Percentiles rank a stretch among this genome's conserved stretches.
Conservation (phyloP, 2,888 invertebrate species). For the Aleiodes testaceus region DNA sequence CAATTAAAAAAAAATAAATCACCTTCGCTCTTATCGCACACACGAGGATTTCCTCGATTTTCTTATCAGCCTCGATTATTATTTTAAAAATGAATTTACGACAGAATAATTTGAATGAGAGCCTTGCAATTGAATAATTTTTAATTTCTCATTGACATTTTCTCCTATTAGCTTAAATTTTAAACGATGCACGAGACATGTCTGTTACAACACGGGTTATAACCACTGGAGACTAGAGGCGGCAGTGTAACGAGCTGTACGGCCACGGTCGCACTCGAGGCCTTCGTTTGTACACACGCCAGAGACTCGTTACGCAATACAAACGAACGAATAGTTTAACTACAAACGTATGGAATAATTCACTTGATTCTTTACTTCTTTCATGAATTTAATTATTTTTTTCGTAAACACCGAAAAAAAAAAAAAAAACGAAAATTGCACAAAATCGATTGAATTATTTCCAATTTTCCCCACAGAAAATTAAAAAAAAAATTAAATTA, state of each 20-base stretch:
- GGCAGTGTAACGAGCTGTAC: slow-evolving; percentile 35
- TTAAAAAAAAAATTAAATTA: no score
- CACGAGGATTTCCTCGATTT: slow-evolving; percentile 13
- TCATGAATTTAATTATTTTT: no score
- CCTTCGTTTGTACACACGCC: slow-evolving; percentile 55
- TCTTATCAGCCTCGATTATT: background rate
- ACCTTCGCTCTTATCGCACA: slow-evolving; percentile 20
- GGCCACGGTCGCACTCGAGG: slow-evolving; percentile 60
- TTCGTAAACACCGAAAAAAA: no score
- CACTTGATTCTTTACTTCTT: background rate
- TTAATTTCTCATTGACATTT: background rate
- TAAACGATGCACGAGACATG: background rate
- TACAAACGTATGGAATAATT: slow-evolving; percentile 4
- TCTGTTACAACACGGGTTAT: slow-evolving; percentile 20
- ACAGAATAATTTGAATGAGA: background rate
- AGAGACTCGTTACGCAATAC: slow-evolving; percentile 34
- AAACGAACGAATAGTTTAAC: slow-evolving; percentile 17
- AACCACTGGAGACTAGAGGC: slow-evolving; percentile 33
- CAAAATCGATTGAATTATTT: no score
- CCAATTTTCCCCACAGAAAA: no score
- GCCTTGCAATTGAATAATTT: background rate
- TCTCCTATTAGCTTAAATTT: background rate
- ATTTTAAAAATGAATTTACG: background rate
- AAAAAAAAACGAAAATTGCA: no score
- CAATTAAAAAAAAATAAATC: background rate